Percentiles rank a stretch among this genome's conserved stretches.
phyloP scores from a whole-genome alignment of 2,888 invertebrate species.

The Erpobdella octoculata region DNA sequence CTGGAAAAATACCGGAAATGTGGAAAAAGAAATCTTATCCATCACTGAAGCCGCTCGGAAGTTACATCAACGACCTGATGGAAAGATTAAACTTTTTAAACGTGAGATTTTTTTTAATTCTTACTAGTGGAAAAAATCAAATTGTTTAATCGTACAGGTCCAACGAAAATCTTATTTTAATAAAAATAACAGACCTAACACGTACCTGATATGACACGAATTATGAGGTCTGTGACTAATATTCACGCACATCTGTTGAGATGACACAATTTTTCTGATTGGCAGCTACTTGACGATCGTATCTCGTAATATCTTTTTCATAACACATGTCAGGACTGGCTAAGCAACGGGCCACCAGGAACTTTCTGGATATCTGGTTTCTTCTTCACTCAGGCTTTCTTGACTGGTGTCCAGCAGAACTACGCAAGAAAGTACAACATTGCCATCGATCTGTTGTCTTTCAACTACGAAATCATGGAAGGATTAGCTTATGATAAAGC shows the following conservation, averaged over 20 bases:
- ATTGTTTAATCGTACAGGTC: too few species aligned
- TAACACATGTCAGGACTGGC: slow-evolving; percentile 52
- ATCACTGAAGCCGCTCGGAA: slow-evolving; percentile 53
- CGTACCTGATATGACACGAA: too few species aligned
- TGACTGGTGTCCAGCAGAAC: slow-evolving; percentile 54
- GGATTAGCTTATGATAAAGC: slow-evolving; percentile 52
- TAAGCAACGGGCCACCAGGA: slow-evolving; percentile 50
- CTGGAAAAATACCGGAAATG: slow-evolving; percentile 60
- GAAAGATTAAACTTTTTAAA: slow-evolving; percentile 58
- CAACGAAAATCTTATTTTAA: too few species aligned
- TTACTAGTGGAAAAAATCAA: too few species aligned
- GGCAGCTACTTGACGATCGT: neutral
- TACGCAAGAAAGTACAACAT: slow-evolving; percentile 54
- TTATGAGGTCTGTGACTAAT: neutral
- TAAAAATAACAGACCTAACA: too few species aligned
- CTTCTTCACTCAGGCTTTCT: slow-evolving; percentile 55
- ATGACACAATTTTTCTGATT: neutral
- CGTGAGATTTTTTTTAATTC: slow-evolving; percentile 50
- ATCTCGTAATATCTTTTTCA: neutral
- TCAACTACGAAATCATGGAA: slow-evolving; percentile 58
- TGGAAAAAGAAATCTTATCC: slow-evolving; percentile 55
- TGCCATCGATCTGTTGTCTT: slow-evolving; percentile 52
- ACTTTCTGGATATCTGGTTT: slow-evolving; percentile 54
- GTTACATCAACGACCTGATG: slow-evolving; percentile 53
- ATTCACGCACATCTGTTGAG: neutral